A percentile compares a stretch with the other conserved stretches of the same genome.
Conservation (phyloP, 2,797 vertebrate species). For the Acrossocheilus wenchowensis region DNA sequence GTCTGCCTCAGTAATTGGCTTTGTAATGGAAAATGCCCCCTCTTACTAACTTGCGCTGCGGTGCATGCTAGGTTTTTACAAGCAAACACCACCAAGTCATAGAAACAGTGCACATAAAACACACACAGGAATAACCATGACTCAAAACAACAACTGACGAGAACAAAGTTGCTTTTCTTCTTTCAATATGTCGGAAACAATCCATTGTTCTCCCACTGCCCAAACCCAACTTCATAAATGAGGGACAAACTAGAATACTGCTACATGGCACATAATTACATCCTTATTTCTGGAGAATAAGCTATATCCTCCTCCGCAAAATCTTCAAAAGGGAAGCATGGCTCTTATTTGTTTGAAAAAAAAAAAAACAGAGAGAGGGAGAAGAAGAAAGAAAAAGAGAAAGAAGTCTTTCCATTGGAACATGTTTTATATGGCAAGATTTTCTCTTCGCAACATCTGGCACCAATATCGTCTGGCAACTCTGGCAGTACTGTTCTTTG, state of each 20-base stretch:
- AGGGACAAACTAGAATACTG: conserved; percentile 59
- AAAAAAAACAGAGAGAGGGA: conserved; percentile 50
- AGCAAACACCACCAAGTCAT: conserved; percentile 63
- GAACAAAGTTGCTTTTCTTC: conserved; percentile 25
- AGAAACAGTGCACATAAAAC: conserved; percentile 70
- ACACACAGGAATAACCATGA: conserved; percentile 42
- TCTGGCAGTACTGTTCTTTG: conserved; percentile 83
- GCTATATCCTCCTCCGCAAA: conserved; percentile 61
- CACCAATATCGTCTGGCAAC: conserved; percentile 85
- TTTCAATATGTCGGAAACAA: conserved; percentile 40
- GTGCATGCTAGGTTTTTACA: conserved; percentile 60
- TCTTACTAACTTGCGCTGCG: conserved; percentile 72
- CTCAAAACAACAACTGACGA: conserved; percentile 38
- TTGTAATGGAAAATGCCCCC: conserved; percentile 81
- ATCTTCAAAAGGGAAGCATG: conserved; percentile 77
- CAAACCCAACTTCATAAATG: conserved; percentile 54
- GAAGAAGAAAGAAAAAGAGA: conserved; percentile 45
- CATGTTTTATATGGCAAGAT: conserved; percentile 86
- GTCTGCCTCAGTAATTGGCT: conserved; percentile 73
- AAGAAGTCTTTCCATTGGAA: conserved; percentile 82
- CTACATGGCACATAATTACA: conserved; percentile 71
- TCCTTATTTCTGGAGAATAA: conserved; percentile 67
- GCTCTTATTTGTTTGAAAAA: conserved; percentile 74
- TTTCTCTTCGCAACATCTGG: conserved; percentile 85
- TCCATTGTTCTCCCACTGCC: conserved; percentile 42